phyloP scores from a whole-genome alignment of 1,140 invertebrate genomes.

The Pseudomyrmex flavicornis region DNA sequence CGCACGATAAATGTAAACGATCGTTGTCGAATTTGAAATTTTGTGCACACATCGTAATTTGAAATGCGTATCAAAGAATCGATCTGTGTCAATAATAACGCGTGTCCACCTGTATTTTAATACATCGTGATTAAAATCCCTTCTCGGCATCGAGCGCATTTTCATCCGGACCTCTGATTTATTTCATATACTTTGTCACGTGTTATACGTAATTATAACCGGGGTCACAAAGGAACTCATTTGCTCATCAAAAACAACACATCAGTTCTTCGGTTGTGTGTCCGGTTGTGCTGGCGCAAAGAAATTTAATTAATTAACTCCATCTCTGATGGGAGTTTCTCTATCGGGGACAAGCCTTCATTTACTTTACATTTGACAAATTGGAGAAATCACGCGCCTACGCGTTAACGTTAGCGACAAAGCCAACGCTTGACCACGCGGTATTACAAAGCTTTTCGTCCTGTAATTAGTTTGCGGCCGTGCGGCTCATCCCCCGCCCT shows the following conservation, averaged over 20 bases:
- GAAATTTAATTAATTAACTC: slow-evolving; percentile 51
- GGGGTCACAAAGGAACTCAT: slow-evolving; percentile 31
- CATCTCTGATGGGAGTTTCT: neutral
- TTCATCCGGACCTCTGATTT: neutral
- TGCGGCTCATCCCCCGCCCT: neutral
- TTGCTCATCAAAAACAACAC: slow-evolving; percentile 18
- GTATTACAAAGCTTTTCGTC: neutral
- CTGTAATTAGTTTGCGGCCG: neutral
- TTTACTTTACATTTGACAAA: slow-evolving; percentile 22
- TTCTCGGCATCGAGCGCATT: neutral
- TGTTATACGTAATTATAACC: slow-evolving; percentile 17
- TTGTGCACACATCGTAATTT: neutral
- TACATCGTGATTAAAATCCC: neutral
- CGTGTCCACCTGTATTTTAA: neutral
- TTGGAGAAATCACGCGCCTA: slow-evolving; percentile 8
- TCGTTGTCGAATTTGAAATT: neutral
- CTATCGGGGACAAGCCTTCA: neutral
- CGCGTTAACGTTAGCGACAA: neutral
- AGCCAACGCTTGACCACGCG: neutral
- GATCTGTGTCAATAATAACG: neutral
- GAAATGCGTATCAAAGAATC: slow-evolving; percentile 14
- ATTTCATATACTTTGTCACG: slow-evolving; percentile 1
- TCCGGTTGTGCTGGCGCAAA: neutral
- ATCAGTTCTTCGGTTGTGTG: slow-evolving; percentile 18
- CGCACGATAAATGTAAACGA: neutral